These are phyloP conservation scores for Alsophila aescularia DNA, from an alignment of 2,888 invertebrate species.

Conservation along the genomic window DNA sequence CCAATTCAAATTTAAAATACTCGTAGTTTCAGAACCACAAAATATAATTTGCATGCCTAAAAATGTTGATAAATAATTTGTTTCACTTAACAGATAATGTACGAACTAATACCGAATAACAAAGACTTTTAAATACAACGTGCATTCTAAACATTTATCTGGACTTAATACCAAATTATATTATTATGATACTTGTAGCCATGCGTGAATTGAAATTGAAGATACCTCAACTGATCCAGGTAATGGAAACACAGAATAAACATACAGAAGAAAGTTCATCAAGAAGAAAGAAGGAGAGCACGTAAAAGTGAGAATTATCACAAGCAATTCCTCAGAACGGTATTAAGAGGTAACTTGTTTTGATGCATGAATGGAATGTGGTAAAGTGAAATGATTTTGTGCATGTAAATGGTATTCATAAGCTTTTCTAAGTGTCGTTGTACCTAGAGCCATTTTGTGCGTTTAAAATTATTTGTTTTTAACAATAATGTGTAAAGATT, in stretches of 20 bases:
- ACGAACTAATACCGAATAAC: constrained; percentile 65
- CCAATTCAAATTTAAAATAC: background rate
- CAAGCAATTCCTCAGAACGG: constrained; percentile 59
- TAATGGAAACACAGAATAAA: constrained; percentile 66
- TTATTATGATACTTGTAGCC: constrained; percentile 64
- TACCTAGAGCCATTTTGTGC: constrained; percentile 78
- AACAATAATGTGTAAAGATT: background rate
- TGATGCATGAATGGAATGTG: constrained; percentile 70
- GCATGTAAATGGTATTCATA: constrained; percentile 58
- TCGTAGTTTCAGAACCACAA: constrained; percentile 43
- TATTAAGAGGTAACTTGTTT: constrained; percentile 60
- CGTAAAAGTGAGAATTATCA: constrained; percentile 56
- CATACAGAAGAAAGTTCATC: constrained; percentile 59
- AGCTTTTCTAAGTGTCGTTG: constrained; percentile 62
- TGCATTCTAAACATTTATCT: constrained; percentile 81
- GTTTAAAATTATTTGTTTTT: constrained; percentile 34
- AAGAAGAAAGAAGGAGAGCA: constrained; percentile 65
- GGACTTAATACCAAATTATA: constrained; percentile 63
- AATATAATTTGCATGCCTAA: constrained; percentile 66
- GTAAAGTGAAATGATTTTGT: constrained; percentile 68
- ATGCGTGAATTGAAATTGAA: constrained; percentile 70
- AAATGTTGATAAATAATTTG: constrained; percentile 62
- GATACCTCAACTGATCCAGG: constrained; percentile 60
- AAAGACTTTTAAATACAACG: constrained; percentile 73
- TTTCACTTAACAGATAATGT: constrained; percentile 69